These are phyloP conservation scores for Montipora capricornis DNA, from an alignment of 64 coral and sea anemone genomes.

Conservation along the genomic window DNA sequence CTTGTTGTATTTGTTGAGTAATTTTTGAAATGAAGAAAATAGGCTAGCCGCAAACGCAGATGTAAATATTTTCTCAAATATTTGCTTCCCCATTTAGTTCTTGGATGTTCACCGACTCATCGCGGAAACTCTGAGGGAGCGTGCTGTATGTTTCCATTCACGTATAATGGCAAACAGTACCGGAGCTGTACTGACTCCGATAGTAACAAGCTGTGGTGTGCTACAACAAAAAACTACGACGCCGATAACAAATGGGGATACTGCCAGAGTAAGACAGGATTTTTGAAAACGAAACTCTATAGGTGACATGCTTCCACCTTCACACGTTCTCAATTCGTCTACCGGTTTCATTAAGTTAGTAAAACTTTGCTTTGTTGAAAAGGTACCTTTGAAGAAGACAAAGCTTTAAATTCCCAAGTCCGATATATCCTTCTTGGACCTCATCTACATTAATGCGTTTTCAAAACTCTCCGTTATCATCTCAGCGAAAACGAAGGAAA, in stretches of 20 bases:
- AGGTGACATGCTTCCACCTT: not conserved
- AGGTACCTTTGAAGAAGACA: too few relatives aligned
- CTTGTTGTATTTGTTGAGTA: too few relatives aligned
- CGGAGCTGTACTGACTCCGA: constrained; percentile 53
- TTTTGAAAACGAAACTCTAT: not conserved
- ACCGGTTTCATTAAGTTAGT: too few relatives aligned
- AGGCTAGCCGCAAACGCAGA: too few relatives aligned
- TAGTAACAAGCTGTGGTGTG: constrained; percentile 52
- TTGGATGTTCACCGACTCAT: constrained; percentile 64
- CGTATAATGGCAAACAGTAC: constrained; percentile 47
- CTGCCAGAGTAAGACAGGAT: constrained; percentile 43
- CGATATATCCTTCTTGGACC: too few relatives aligned
- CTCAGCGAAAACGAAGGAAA: too few relatives aligned
- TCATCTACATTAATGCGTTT: too few relatives aligned
- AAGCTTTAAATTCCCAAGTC: too few relatives aligned
- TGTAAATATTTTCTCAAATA: not conserved
- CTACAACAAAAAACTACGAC: constrained; percentile 57
- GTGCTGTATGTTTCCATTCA: constrained; percentile 78
- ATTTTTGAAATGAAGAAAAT: too few relatives aligned
- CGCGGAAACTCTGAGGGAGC: constrained; percentile 75
- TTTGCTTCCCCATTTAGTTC: not conserved
- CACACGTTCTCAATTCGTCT: too few relatives aligned
- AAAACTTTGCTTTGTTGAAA: too few relatives aligned
- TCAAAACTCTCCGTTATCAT: too few relatives aligned
- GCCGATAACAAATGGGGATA: constrained; percentile 70